phyloP scores from a whole-genome alignment of 2,797 vertebrate genomes.

The Acomys russatus region DNA sequence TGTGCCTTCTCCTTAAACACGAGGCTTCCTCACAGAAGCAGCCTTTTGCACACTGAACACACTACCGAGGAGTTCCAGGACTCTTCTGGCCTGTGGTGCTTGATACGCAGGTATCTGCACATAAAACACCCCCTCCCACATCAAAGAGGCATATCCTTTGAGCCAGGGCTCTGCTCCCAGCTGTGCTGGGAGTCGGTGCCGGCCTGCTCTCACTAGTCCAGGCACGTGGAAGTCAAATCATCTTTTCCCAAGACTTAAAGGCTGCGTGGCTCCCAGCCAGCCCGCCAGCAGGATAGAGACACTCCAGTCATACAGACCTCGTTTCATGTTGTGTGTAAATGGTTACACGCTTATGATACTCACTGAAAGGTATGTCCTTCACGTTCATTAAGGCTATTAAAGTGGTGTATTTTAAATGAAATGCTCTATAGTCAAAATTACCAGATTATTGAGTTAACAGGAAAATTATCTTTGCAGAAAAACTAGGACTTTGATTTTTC shows the following conservation, averaged over 20 bases:
- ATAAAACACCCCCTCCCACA: no score
- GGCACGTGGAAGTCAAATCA: neutral
- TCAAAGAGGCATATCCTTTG: neutral
- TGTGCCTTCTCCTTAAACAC: neutral
- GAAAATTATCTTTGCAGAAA: conserved; percentile 87
- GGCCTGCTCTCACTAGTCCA: neutral
- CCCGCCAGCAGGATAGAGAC: neutral
- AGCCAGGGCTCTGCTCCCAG: conserved; percentile 7
- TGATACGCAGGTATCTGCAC: neutral
- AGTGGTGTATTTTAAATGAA: conserved; percentile 86
- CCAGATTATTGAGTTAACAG: conserved; percentile 84
- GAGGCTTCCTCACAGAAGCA: neutral
- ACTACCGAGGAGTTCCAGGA: neutral
- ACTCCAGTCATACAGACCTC: neutral
- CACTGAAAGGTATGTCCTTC: conserved; percentile 82
- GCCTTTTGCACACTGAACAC: neutral
- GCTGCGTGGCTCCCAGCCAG: neutral
- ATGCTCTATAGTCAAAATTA: conserved; percentile 86
- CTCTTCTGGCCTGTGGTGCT: neutral
- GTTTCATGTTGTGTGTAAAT: neutral
- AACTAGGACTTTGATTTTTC: conserved; percentile 85
- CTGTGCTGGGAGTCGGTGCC: neutral
- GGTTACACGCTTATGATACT: neutral
- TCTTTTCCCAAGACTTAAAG: neutral
- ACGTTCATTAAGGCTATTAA: conserved; percentile 88